phyloP scores from a whole-genome alignment of 1,140 invertebrate genomes.

The Drosophila funebris region DNA sequence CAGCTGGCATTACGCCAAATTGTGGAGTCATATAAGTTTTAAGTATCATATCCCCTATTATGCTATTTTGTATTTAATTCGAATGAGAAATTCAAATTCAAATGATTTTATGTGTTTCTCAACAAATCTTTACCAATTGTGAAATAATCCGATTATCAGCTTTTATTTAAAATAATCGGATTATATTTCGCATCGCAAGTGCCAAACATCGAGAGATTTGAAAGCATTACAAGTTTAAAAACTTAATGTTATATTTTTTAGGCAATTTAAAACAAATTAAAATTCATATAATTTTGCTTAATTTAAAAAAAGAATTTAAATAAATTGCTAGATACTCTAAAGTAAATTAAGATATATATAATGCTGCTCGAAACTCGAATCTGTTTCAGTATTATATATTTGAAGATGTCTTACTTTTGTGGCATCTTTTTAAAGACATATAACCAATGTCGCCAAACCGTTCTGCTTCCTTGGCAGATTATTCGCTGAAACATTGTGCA shows the following conservation, averaged over 20 bases:
- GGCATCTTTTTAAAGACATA: neutral
- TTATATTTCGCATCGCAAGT: slow-evolving; percentile 13
- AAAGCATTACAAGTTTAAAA: neutral
- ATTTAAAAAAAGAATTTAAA: too few species aligned
- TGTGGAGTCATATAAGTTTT: slow-evolving; percentile 14
- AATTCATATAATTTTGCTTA: too few species aligned
- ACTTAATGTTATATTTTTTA: neutral
- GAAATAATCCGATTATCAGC: slow-evolving; percentile 27
- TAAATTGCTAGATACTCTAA: too few species aligned
- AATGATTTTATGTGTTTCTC: too few species aligned
- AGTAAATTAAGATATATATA: too few species aligned
- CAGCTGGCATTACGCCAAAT: slow-evolving; percentile 11
- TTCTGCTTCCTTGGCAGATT: neutral
- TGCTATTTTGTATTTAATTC: neutral
- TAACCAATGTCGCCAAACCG: neutral
- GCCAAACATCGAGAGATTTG: slow-evolving; percentile 5
- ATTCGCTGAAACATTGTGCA: slow-evolving; percentile 1
- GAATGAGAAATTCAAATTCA: neutral
- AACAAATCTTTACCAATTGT: neutral
- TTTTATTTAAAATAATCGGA: slow-evolving; percentile 34
- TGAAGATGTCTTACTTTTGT: neutral
- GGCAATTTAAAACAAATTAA: too few species aligned
- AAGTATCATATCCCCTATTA: slow-evolving; percentile 22
- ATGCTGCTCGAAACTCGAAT: too few species aligned
- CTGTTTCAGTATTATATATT: neutral